phyloP scores from a whole-genome alignment of 2,797 vertebrate genomes.

The Trematomus bernacchii region DNA sequence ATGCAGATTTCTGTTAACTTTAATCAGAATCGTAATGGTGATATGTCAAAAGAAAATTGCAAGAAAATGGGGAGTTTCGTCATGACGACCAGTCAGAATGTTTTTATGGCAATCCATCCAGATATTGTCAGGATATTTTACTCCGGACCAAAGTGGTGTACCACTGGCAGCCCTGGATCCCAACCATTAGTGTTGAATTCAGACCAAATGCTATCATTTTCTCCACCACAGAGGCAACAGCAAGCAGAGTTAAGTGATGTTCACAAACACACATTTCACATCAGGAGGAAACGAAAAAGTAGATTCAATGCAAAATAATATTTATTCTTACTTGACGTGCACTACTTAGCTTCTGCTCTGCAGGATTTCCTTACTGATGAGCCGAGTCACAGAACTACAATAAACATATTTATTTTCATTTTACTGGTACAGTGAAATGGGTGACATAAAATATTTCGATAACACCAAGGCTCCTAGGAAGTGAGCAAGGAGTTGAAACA shows the following conservation, averaged over 20 bases:
- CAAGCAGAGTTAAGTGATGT: background rate
- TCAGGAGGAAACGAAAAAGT: conserved; percentile 17
- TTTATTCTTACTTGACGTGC: conserved; percentile 5
- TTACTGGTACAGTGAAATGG: conserved; percentile 20
- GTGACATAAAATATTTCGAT: conserved; percentile 29
- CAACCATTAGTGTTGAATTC: background rate
- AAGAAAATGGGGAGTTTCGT: no score
- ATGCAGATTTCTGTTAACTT: no score
- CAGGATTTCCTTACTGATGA: conserved; percentile 5
- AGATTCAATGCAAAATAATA: conserved; percentile 35
- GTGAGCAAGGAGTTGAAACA: no score
- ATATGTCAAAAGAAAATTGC: no score
- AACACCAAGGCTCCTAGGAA: no score
- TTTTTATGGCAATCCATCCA: background rate
- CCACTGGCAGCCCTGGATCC: background rate
- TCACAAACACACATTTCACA: conserved; percentile 16
- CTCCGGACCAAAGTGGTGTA: background rate
- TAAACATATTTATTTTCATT: conserved; percentile 41
- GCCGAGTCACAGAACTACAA: conserved; percentile 26
- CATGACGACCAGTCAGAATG: background rate
- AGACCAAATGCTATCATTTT: conserved; percentile 16
- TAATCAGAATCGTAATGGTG: no score
- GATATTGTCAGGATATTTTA: background rate
- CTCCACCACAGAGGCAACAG: background rate
- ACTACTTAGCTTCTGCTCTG: conserved; percentile 26